phyloP scores from a whole-genome alignment of 1,140 invertebrate species.

The Pogonomyrmex barbatus region DNA sequence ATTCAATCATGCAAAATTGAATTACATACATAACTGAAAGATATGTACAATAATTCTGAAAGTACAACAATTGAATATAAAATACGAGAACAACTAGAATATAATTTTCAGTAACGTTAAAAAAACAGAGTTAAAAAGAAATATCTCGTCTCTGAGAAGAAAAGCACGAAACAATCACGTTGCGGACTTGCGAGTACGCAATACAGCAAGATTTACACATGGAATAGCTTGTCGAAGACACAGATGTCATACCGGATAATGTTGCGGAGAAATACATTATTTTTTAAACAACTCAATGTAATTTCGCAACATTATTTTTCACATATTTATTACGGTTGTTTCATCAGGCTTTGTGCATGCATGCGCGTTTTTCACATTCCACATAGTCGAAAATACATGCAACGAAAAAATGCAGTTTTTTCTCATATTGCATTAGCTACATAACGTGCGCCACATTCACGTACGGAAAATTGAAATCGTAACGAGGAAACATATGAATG shows the following conservation, averaged over 20 bases:
- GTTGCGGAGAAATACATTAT: constrained; percentile 34
- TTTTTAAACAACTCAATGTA: neutral
- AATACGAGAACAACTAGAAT: neutral
- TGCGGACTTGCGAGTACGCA: neutral
- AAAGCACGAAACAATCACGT: neutral
- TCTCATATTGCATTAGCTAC: constrained; percentile 30
- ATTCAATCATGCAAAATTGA: neutral
- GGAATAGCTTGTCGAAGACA: constrained; percentile 28
- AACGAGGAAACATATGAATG: constrained; percentile 47
- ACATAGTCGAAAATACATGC: constrained; percentile 1
- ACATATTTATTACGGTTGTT: constrained; percentile 57
- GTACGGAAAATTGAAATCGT: constrained; percentile 52
- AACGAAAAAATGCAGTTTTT: constrained; percentile 42
- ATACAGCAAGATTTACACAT: constrained; percentile 13
- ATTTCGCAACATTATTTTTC: constrained; percentile 40
- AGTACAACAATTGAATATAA: neutral
- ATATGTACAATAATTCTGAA: neutral
- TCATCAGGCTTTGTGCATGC: constrained; percentile 28
- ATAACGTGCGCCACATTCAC: neutral
- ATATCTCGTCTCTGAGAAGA: neutral
- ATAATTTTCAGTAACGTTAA: neutral
- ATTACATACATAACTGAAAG: neutral
- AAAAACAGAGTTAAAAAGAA: neutral
- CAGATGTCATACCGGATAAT: neutral
- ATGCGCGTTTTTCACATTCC: constrained; percentile 37